Conservation (phyloP, 2,888 invertebrate genomes). For the Hypomecis atomaria region DNA sequence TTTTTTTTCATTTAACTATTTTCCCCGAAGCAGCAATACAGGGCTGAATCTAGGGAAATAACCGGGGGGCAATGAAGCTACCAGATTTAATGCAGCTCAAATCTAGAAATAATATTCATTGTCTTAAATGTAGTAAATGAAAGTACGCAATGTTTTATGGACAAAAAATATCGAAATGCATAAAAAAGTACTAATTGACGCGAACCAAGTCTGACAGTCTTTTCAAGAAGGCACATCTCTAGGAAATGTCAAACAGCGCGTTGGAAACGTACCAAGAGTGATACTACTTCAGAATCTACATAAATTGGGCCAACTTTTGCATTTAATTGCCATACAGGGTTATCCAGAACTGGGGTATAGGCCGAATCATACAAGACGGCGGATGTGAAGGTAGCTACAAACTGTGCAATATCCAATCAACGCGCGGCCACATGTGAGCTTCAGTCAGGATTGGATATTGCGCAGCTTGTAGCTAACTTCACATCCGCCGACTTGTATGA, state of each 20-base stretch:
- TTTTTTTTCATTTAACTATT: neutral
- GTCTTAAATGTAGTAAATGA: neutral
- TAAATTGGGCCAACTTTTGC: too few species aligned
- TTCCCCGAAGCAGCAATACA: constrained; percentile 4
- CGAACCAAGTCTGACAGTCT: constrained; percentile 41
- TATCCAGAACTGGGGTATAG: too few species aligned
- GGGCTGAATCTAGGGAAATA: constrained; percentile 10
- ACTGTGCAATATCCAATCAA: too few species aligned
- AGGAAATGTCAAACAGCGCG: neutral
- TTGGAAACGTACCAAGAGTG: neutral
- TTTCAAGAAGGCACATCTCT: constrained; percentile 30
- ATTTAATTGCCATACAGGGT: too few species aligned
- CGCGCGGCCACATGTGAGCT: too few species aligned
- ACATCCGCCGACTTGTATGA: too few species aligned
- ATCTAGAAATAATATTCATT: too few species aligned
- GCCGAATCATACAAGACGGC: too few species aligned
- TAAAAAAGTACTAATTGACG: constrained; percentile 14
- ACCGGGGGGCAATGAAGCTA: neutral
- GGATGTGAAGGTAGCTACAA: too few species aligned
- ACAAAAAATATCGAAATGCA: neutral
- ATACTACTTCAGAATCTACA: too few species aligned
- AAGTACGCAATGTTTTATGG: neutral
- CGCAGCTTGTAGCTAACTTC: too few species aligned
- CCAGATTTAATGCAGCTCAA: neutral
- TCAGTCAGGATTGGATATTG: too few species aligned